phyloP scores from a whole-genome alignment of 2,797 vertebrate genomes.

The Monodelphis domestica region DNA sequence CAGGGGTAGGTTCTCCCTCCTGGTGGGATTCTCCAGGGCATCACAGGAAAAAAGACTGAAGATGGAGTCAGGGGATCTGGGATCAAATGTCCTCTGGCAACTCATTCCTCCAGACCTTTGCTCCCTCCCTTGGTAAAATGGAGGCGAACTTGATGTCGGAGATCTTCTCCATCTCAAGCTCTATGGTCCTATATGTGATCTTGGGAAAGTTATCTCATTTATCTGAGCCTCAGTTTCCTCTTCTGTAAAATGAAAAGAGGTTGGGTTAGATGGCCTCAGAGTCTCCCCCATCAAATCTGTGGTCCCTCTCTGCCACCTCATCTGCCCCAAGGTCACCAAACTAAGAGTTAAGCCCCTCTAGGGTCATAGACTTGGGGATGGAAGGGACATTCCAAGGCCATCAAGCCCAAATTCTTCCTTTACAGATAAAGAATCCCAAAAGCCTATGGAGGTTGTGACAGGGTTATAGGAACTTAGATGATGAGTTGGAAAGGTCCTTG shows the following conservation, averaged over 20 bases:
- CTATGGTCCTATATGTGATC: neutral
- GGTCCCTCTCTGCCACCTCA: neutral
- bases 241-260: neutral
- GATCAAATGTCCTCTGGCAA: neutral
- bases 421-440: neutral
- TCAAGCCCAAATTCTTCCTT: neutral
- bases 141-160: neutral
- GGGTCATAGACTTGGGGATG: neutral
- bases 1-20: conserved; percentile 89
- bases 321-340: neutral
- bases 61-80: neutral
- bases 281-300: neutral
- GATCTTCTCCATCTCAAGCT: neutral
- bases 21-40: neutral
- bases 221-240: neutral
- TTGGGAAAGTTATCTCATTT: neutral
- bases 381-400: neutral
- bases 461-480: neutral
- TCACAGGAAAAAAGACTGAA: neutral
- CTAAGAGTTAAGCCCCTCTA: neutral
- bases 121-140: neutral
- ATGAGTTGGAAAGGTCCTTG: neutral
- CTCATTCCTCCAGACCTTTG: neutral
- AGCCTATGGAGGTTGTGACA: neutral
- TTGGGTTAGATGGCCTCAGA: neutral